These are phyloP conservation scores for Chamaea fasciata DNA, from an alignment of 2,113 vertebrate genomes.

Conservation along the genomic window DNA sequence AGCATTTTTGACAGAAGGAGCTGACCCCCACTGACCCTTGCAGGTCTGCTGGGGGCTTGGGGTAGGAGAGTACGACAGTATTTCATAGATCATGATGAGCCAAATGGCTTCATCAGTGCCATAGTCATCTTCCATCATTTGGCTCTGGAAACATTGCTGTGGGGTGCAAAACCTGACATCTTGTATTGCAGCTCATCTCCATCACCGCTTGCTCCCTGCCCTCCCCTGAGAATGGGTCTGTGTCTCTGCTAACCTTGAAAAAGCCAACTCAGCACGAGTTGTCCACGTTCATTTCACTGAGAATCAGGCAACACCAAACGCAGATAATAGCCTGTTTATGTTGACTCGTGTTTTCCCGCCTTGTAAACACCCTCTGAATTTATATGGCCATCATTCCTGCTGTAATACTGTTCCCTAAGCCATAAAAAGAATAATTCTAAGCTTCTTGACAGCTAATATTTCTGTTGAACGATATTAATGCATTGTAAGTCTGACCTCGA, in stretches of 20 bases:
- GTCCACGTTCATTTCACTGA: neutral
- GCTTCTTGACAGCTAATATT: slow-evolving; percentile 52
- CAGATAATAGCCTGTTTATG: slow-evolving; percentile 17
- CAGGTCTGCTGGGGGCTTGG: neutral
- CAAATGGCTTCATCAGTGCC: slow-evolving; percentile 3
- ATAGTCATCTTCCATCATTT: neutral
- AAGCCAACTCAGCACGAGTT: neutral
- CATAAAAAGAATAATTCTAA: slow-evolving; percentile 46
- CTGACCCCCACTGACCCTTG: slow-evolving; percentile 9
- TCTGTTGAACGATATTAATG: neutral
- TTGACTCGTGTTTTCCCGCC: slow-evolving; percentile 11
- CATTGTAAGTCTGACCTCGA: slow-evolving; percentile 23
- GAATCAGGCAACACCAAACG: neutral
- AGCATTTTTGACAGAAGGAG: neutral
- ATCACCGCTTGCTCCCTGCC: neutral
- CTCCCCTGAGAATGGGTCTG: neutral
- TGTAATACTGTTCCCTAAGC: neutral
- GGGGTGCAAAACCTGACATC: neutral
- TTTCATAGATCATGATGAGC: neutral
- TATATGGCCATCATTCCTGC: neutral
- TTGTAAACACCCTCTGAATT: slow-evolving; percentile 48
- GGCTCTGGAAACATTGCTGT: neutral
- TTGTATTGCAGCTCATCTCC: neutral
- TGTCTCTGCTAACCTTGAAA: neutral
- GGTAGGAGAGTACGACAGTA: neutral